phyloP scores from a whole-genome alignment of 2,113 vertebrate species.

The Cairina moschata region DNA sequence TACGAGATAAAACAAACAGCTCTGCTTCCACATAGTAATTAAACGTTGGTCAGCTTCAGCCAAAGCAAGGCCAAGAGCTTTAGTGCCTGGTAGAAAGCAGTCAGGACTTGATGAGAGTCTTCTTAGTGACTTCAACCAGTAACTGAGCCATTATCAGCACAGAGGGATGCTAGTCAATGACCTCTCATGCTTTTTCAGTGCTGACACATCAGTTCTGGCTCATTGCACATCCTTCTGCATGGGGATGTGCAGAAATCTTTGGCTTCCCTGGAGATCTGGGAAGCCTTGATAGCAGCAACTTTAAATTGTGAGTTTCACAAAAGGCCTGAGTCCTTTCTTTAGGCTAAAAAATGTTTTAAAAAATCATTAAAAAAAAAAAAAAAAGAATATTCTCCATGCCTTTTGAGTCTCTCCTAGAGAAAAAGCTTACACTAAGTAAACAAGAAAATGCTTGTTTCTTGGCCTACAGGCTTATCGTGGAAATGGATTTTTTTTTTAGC shows the following conservation, averaged over 20 bases:
- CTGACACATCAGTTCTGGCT: background rate
- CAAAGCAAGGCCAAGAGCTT: background rate
- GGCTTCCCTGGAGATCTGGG: background rate
- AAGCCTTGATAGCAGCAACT: background rate
- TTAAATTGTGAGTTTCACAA: background rate
- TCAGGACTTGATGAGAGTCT: background rate
- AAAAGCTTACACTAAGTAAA: background rate
- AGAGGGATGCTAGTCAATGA: background rate
- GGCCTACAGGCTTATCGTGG: background rate
- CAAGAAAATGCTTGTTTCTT: background rate
- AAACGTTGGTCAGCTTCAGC: constrained; percentile 1
- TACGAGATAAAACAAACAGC: constrained; percentile 31
- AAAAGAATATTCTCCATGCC: background rate
- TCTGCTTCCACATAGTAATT: background rate
- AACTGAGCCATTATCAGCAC: background rate
- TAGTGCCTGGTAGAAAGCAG: background rate
- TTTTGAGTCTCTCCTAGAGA: background rate
- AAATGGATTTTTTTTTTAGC: background rate
- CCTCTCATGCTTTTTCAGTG: background rate
- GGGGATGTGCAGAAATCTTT: background rate
- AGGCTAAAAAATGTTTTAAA: background rate
- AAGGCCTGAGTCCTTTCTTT: background rate
- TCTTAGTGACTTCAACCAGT: background rate
- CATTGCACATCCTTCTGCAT: background rate
- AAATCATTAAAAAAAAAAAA: background rate